Evolutionary conservation across 2,888 invertebrate species (phyloP).

Genomic region (Lithodes maja): DNA sequence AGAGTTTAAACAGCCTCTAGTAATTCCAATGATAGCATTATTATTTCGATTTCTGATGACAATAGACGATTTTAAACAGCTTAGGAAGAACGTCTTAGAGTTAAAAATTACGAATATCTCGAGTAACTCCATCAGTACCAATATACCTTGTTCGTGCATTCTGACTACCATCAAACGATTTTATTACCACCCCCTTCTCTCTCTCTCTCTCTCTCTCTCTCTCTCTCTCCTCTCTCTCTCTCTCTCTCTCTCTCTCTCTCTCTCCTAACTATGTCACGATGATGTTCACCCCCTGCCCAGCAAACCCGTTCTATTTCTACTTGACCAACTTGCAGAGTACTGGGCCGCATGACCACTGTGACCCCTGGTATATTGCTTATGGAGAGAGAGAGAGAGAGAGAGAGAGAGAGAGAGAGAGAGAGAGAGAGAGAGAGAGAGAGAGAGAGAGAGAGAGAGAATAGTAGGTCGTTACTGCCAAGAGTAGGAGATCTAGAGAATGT

Average conservation of each 20-base stretch:
- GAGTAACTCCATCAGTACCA: too few species aligned
- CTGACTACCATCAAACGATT: neutral
- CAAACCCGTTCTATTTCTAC: neutral
- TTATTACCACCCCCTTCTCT: neutral
- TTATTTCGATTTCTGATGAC: too few species aligned
- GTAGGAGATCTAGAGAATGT: too few species aligned
- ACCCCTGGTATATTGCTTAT: too few species aligned
- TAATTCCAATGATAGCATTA: too few species aligned
- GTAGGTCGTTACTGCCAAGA: neutral
- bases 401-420: constrained; percentile 31
- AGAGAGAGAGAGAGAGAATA: neutral
- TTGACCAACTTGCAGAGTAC: too few species aligned
- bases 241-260: constrained; percentile 23
- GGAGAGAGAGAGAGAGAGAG: constrained; percentile 32
- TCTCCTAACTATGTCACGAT: neutral
- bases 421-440: constrained; percentile 10
- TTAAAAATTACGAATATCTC: too few species aligned
- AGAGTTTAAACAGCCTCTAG: too few species aligned
- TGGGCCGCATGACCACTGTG: too few species aligned
- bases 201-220: neutral
- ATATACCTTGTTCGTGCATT: too few species aligned
- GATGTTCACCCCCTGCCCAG: neutral
- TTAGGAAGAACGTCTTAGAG: too few species aligned
- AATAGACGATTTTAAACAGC: too few species aligned
- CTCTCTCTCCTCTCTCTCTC: neutral